Evolutionary conservation across 2,113 vertebrate species (phyloP).

Genomic region (Amblyornis subalaris): DNA sequence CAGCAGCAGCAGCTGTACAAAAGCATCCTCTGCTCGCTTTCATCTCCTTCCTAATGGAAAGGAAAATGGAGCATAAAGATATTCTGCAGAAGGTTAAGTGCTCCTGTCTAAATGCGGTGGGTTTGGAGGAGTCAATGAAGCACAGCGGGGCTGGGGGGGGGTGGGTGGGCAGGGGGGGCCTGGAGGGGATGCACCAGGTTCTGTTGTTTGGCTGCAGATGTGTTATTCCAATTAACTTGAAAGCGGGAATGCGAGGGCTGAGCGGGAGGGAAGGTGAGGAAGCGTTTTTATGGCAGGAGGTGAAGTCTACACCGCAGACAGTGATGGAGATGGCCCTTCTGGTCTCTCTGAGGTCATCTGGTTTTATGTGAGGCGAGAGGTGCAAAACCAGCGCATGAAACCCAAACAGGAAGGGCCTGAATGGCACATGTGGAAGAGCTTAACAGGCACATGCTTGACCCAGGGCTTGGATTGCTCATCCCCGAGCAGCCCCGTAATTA

Average conservation of each 20-base stretch:
- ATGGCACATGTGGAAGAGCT: slow-evolving; percentile 57
- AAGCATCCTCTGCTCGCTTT: slow-evolving; percentile 61
- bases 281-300: slow-evolving; percentile 23
- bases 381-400: background rate
- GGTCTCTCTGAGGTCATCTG: slow-evolving; percentile 32
- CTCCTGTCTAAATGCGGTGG: slow-evolving; percentile 28
- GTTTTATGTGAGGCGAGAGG: slow-evolving; percentile 29
- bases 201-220: slow-evolving; percentile 30
- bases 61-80: slow-evolving; percentile 76
- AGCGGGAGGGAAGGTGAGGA: background rate
- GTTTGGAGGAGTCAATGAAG: slow-evolving; percentile 40
- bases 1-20: slow-evolving; percentile 19
- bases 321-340: background rate
- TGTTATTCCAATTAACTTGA: slow-evolving; percentile 45
- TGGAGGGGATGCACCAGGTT: background rate
- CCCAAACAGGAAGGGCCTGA: slow-evolving; percentile 52
- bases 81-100: slow-evolving; percentile 72
- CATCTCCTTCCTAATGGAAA: slow-evolving; percentile 65
- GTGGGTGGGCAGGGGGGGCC: background rate
- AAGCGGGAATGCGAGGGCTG: background rate
- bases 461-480: background rate
- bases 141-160: background rate
- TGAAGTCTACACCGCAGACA: background rate
- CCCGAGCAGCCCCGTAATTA: background rate
- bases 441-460: slow-evolving; percentile 26